Conservation (phyloP, 2,797 vertebrate species). For the Arnoldichthys spilopterus region DNA sequence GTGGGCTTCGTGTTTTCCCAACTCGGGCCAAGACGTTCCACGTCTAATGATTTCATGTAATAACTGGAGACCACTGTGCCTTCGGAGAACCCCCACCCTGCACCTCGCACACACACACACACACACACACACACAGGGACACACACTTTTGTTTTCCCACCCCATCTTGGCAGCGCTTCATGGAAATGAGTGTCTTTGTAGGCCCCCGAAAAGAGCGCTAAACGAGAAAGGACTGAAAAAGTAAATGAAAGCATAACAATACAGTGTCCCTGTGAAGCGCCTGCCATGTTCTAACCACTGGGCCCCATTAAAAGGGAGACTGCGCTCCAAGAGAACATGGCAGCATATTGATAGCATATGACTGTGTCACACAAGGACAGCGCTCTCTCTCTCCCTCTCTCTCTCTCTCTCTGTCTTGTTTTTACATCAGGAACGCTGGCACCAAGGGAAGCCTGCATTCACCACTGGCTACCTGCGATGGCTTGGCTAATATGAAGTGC, state of each 20-base stretch:
- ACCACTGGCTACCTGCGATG: not conserved
- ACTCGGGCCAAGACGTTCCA: constrained; percentile 53
- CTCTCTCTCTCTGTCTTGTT: constrained; percentile 25
- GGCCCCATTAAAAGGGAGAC: constrained; percentile 66
- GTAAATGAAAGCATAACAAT: constrained; percentile 67
- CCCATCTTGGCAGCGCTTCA: constrained; percentile 77
- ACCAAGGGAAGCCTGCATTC: not conserved
- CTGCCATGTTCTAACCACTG: constrained; percentile 68
- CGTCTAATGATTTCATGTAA: constrained; percentile 62
- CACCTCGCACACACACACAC: constrained; percentile 51
- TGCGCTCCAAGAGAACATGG: constrained; percentile 61
- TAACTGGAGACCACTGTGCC: constrained; percentile 63
- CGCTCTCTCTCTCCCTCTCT: constrained; percentile 16
- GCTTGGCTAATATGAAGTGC: not conserved
- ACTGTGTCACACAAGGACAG: constrained; percentile 69
- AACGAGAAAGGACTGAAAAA: constrained; percentile 52
- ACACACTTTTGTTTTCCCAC: constrained; percentile 70
- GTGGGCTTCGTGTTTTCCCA: constrained; percentile 56
- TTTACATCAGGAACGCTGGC: constrained; percentile 53
- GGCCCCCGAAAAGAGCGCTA: constrained; percentile 40
- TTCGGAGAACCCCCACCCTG: constrained; percentile 67
- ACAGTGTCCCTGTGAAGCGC: constrained; percentile 62
- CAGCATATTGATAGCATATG: constrained; percentile 72
- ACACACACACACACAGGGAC: constrained; percentile 35
- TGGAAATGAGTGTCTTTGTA: constrained; percentile 77